These are phyloP conservation scores for Xiphias gladius DNA, from an alignment of 2,113 vertebrate genomes.

Conservation along the genomic window DNA sequence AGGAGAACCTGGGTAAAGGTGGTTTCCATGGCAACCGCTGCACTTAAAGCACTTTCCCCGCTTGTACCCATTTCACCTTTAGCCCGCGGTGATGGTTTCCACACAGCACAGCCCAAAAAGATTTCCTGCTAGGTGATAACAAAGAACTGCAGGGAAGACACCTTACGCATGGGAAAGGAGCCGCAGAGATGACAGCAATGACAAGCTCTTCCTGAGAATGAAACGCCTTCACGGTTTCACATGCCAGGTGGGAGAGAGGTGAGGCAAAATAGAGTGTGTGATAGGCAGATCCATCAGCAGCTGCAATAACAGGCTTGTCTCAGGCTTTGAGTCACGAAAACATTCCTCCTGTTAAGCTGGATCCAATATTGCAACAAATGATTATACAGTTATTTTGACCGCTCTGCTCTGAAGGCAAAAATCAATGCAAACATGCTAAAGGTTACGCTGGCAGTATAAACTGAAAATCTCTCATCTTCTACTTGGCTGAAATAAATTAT, in stretches of 20 bases:
- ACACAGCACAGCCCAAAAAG: constrained; percentile 54
- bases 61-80: constrained; percentile 53
- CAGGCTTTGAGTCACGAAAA: constrained; percentile 26
- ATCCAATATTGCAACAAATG: constrained; percentile 35
- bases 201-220: constrained; percentile 54
- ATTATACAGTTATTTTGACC: constrained; percentile 25
- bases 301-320: constrained; percentile 34
- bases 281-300: constrained; percentile 36
- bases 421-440: constrained; percentile 55
- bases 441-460: constrained; percentile 15
- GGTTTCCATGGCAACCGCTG: constrained; percentile 73
- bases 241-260: constrained; percentile 26
- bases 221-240: constrained; percentile 20
- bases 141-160: constrained; percentile 58
- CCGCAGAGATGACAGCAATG: constrained; percentile 42
- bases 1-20: constrained; percentile 66
- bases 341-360: neutral
- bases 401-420: constrained; percentile 20
- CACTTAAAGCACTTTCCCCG: constrained; percentile 44
- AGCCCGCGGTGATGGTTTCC: constrained; percentile 65
- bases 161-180: constrained; percentile 36
- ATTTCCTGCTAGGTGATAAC: constrained; percentile 68
- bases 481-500: constrained; percentile 16
- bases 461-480: constrained; percentile 15
- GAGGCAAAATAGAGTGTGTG: constrained; percentile 26